phyloP scores from a whole-genome alignment of 2,797 vertebrate species.

The Poecilia velifera region DNA sequence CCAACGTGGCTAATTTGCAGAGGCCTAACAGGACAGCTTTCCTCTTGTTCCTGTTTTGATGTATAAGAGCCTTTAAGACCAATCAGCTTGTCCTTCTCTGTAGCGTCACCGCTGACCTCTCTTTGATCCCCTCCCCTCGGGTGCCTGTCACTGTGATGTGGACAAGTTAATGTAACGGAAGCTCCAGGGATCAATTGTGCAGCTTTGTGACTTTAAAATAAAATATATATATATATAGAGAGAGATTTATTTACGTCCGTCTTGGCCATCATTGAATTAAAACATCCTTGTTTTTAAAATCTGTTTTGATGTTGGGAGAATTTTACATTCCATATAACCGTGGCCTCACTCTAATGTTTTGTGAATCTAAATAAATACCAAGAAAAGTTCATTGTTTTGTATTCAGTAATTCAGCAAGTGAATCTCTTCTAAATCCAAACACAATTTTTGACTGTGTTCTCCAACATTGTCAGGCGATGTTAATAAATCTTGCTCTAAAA shows the following conservation, averaged over 20 bases:
- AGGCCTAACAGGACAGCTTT: background rate
- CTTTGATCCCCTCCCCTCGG: slow-evolving; percentile 44
- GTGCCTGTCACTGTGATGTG: slow-evolving; percentile 61
- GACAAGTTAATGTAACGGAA: slow-evolving; percentile 62
- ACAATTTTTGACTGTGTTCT: background rate
- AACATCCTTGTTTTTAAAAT: background rate
- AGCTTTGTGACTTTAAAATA: slow-evolving; percentile 32
- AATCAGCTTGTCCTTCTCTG: slow-evolving; percentile 23
- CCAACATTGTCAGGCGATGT: no score
- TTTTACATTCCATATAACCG: background rate
- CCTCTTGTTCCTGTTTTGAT: background rate
- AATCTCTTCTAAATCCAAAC: background rate
- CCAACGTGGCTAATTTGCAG: background rate
- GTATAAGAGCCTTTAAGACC: slow-evolving; percentile 6
- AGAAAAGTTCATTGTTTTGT: background rate
- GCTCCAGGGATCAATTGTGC: slow-evolving; percentile 52
- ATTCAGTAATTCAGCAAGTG: background rate
- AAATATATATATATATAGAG: slow-evolving; percentile 6
- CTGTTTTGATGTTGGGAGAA: background rate
- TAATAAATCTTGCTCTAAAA: background rate
- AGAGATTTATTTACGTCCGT: slow-evolving; percentile 27
- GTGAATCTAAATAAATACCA: background rate
- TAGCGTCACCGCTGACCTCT: slow-evolving; percentile 50
- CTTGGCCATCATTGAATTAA: slow-evolving; percentile 26
- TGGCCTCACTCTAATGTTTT: background rate